Percentiles rank a stretch among this genome's conserved stretches.
These are phyloP conservation scores for Falcunculus frontatus DNA, from an alignment of 2,113 vertebrate genomes.

Conservation along the genomic window DNA sequence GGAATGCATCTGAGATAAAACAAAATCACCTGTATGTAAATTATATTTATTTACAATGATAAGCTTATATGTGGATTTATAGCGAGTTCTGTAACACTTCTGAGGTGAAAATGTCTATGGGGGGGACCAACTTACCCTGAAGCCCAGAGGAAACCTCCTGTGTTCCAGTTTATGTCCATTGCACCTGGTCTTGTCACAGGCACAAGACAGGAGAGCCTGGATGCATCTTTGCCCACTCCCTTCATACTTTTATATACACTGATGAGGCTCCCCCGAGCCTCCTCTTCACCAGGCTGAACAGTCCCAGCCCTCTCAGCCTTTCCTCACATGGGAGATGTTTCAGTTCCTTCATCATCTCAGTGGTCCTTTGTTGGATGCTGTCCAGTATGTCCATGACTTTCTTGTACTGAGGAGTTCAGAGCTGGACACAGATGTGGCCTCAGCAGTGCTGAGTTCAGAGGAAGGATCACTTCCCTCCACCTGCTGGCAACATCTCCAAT, in stretches of 20 bases:
- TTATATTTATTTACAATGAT: neutral
- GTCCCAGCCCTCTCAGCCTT: neutral
- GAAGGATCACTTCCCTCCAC: neutral
- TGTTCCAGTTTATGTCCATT: neutral
- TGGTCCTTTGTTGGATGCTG: fast-evolving
- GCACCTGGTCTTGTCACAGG: neutral
- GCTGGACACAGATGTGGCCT: neutral
- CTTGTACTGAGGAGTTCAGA: neutral
- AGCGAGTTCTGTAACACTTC: neutral
- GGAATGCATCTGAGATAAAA: neutral
- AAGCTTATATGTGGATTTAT: neutral
- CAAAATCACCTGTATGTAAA: neutral
- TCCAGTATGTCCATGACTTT: neutral
- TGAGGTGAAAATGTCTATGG: neutral
- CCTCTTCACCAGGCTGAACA: neutral
- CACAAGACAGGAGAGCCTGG: neutral
- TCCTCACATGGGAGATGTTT: neutral
- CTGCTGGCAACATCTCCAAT: neutral
- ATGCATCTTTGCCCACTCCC: neutral
- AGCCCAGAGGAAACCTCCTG: neutral
- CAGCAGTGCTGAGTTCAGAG: neutral
- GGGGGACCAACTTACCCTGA: neutral
- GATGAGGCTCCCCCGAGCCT: neutral
- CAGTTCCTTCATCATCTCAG: neutral
- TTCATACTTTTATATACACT: neutral